Percentiles rank a stretch among this genome's conserved stretches.
phyloP scores from a whole-genome alignment of 2,797 vertebrate genomes.

The Synaphobranchus kaupii region DNA sequence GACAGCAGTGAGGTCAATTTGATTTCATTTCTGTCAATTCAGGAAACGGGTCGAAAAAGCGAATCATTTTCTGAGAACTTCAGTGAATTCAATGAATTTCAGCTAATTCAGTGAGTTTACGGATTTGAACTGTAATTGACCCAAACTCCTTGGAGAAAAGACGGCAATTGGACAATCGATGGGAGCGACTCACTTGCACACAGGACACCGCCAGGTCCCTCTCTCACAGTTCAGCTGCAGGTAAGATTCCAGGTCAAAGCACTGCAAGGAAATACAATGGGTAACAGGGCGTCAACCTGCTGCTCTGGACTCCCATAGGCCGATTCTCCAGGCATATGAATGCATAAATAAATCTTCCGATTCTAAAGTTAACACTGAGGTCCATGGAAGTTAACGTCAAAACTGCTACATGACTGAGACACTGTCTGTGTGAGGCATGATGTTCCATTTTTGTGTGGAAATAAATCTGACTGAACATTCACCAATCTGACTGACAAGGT shows the following conservation, averaged over 20 bases:
- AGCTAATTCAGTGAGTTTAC: background rate
- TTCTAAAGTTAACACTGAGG: too few relatives aligned
- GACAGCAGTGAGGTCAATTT: background rate
- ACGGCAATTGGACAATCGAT: background rate
- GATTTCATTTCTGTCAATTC: background rate
- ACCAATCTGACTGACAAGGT: background rate
- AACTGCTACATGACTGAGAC: too few relatives aligned
- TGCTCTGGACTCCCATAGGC: background rate
- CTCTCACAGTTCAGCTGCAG: slow-evolving; percentile 94
- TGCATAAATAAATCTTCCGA: too few relatives aligned
- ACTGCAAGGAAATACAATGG: slow-evolving; percentile 63
- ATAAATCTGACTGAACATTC: background rate
- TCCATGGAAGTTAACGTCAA: too few relatives aligned
- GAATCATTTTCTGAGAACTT: background rate
- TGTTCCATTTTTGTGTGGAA: background rate
- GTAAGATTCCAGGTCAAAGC: slow-evolving; percentile 95
- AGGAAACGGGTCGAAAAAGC: background rate
- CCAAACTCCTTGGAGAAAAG: background rate
- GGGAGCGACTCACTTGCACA: slow-evolving; percentile 89
- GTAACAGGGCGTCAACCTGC: background rate
- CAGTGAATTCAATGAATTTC: background rate
- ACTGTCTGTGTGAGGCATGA: background rate
- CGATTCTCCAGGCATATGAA: too few relatives aligned
- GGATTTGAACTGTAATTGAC: background rate
- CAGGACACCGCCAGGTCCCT: slow-evolving; percentile 94